Conservation (phyloP, 2,797 vertebrate species). For the Halcyon smyrnensis region DNA sequence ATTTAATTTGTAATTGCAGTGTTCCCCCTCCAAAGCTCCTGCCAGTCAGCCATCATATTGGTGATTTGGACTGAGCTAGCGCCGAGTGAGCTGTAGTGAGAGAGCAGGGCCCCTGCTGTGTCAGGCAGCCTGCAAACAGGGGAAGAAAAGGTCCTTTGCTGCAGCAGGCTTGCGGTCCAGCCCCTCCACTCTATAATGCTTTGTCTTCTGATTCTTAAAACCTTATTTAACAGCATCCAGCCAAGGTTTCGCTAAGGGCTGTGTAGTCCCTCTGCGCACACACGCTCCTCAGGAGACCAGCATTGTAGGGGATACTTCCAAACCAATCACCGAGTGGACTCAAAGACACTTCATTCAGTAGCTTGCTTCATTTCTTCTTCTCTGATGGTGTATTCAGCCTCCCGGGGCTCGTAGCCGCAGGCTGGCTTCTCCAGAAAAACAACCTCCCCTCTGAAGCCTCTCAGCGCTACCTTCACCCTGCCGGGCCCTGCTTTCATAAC, state of each 20-base stretch:
- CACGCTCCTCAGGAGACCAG: not conserved
- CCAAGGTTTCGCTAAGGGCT: not conserved
- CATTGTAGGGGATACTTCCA: not conserved
- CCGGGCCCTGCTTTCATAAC: not conserved
- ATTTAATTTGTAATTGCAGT: constrained; percentile 28
- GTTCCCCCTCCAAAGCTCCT: constrained; percentile 46
- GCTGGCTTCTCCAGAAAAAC: not conserved
- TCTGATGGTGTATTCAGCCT: not conserved
- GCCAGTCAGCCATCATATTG: constrained; percentile 34
- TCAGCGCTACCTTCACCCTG: not conserved
- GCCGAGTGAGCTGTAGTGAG: constrained; percentile 7
- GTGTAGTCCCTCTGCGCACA: not conserved
- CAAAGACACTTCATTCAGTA: not conserved
- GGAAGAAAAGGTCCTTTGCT: constrained; percentile 31
- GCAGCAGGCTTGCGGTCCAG: not conserved
- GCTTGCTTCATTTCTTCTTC: not conserved
- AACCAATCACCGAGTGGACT: accelerated
- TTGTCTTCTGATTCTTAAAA: constrained; percentile 1
- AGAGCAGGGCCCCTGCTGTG: not conserved
- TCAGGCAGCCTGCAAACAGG: not conserved
- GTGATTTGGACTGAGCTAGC: constrained; percentile 27
- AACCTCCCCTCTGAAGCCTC: not conserved
- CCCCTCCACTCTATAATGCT: not conserved
- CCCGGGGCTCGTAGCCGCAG: accelerated
- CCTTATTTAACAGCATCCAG: not conserved